phyloP scores from a whole-genome alignment of 2,113 vertebrate species.

The Paramormyrops kingsleyae region DNA sequence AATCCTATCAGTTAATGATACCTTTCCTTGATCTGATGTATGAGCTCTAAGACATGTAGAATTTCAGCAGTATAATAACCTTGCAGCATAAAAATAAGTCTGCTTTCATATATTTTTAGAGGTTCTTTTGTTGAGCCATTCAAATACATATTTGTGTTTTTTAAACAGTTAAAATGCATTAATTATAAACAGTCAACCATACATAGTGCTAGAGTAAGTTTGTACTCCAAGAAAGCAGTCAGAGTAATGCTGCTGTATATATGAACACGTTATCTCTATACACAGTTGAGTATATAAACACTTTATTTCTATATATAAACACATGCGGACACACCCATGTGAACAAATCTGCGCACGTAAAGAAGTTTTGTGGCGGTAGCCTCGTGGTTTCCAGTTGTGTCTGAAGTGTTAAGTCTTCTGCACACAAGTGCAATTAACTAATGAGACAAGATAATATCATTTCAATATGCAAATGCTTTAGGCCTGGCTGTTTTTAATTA shows the following conservation, averaged over 20 bases:
- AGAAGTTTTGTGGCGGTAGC: neutral
- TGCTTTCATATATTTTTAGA: neutral
- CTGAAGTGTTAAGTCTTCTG: conserved; percentile 16
- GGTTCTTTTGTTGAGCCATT: neutral
- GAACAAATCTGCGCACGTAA: neutral
- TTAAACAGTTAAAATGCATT: neutral
- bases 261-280: no score
- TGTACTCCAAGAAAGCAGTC: neutral
- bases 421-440: conserved; percentile 21
- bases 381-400: neutral
- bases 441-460: conserved; percentile 30
- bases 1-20: conserved; percentile 30
- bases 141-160: neutral
- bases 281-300: neutral
- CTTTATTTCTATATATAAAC: neutral
- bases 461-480: conserved; percentile 30
- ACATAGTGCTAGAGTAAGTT: neutral
- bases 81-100: neutral
- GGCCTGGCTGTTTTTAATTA: conserved; percentile 31
- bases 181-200: neutral
- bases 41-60: conserved; percentile 25
- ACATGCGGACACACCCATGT: neutral
- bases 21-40: conserved; percentile 14
- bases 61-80: conserved; percentile 6
- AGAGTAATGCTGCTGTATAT: neutral